phyloP scores from a whole-genome alignment of 2,888 invertebrate genomes.

The Spodoptera littoralis region DNA sequence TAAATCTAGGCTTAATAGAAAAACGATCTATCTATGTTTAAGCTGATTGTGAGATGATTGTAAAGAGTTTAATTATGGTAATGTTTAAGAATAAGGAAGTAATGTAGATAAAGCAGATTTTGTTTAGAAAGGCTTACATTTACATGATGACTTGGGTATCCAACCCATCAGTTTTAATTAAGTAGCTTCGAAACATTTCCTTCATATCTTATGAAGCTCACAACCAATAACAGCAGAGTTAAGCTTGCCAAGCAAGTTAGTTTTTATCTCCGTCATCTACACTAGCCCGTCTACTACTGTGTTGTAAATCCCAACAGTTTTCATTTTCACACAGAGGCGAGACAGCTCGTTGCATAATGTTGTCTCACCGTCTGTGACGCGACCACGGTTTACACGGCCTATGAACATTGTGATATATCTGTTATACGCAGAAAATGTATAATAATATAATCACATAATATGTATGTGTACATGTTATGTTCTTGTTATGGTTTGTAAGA shows the following conservation, averaged over 20 bases:
- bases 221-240: constrained; percentile 1
- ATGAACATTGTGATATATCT: constrained; percentile 34
- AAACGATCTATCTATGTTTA: not conserved
- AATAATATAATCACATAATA: constrained; percentile 22
- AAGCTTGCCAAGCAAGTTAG: constrained; percentile 23
- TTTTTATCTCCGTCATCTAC: constrained; percentile 50
- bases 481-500: constrained; percentile 13
- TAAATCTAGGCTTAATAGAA: constrained; percentile 3
- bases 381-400: constrained; percentile 33
- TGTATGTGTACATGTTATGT: constrained; percentile 3
- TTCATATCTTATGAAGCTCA: too few species aligned
- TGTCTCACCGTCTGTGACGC: constrained; percentile 38
- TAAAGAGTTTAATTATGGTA: not conserved
- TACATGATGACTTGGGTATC: too few species aligned
- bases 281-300: constrained; percentile 39
- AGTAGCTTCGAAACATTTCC: not conserved
- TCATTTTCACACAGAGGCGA: constrained; percentile 54
- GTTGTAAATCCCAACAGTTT: constrained; percentile 53
- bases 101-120: too few species aligned
- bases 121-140: too few species aligned
- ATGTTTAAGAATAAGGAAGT: too few species aligned
- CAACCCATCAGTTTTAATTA: not conserved
- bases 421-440: constrained; percentile 17
- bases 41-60: too few species aligned
- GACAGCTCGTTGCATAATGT: constrained; percentile 45